A percentile compares a stretch with the other conserved stretches of the same genome.
phyloP scores from a whole-genome alignment of 2,888 invertebrate genomes.

The Meganola albula region DNA sequence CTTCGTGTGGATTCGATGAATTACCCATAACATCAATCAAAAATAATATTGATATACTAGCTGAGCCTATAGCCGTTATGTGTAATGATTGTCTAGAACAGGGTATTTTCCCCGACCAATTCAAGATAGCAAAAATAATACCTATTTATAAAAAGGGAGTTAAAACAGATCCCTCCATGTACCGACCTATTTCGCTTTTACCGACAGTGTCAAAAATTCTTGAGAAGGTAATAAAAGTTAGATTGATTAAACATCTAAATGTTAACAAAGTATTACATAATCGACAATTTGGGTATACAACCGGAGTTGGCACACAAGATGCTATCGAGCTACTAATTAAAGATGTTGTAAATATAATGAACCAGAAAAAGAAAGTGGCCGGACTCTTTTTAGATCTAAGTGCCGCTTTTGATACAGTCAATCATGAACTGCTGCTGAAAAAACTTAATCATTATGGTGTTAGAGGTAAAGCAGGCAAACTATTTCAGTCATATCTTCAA shows the following conservation, averaged over 20 bases:
- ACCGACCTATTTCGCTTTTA: not conserved
- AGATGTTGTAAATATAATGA: not conserved
- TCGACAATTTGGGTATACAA: not conserved
- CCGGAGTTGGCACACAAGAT: not conserved
- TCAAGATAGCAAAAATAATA: not conserved
- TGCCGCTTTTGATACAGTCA: too few species aligned
- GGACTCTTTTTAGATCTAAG: too few species aligned
- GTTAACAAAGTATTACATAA: not conserved
- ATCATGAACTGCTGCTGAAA: too few species aligned
- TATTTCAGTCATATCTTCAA: too few species aligned
- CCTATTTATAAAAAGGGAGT: not conserved
- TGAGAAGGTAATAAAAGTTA: not conserved
- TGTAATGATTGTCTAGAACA: not conserved
- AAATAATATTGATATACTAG: not conserved
- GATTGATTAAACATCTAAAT: not conserved
- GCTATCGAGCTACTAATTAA: not conserved
- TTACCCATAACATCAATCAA: not conserved
- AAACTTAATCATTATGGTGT: too few species aligned
- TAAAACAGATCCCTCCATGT: not conserved
- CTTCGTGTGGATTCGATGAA: not conserved
- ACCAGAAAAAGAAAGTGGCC: not conserved
- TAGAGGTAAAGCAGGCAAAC: too few species aligned
- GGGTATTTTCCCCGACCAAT: not conserved
- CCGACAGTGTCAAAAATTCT: not conserved
- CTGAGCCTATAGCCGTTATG: not conserved